Base-by-base conservation (phyloP, 1,140 invertebrate species). In the Penaeus japonicus region DNA sequence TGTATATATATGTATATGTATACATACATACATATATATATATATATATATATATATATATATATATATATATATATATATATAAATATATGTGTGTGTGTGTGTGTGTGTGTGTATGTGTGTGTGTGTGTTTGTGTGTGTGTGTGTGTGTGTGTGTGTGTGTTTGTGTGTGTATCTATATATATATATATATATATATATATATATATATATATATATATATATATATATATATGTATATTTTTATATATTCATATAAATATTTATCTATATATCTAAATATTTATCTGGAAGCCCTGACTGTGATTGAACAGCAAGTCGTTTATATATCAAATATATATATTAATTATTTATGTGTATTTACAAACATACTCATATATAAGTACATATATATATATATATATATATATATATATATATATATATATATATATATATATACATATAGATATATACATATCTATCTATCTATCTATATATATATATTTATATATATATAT, bases 401-500 rank as follows among this genome's bases (percentile, higher is more conserved):
- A n/a, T n/a, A n/a, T n/a, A n/a, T n/a, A n/a, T n/a, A n/a, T n/a
- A n/a, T n/a, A n/a, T n/a, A n/a, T n/a, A n/a, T n/a, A n/a, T n/a
- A n/a, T n/a, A n/a, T n/a, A n/a, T n/a, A n/a, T n/a, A n/a, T n/a
- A n/a, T n/a, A 65, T 65, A 65, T 65, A 17, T 65, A 65, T 65
- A 65, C 17, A 65, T 65, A 65, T 15, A 65, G 22, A 4, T 3
- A 65, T 65, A 65, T 15, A 65, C 27, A 65, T 15, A 65, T 65
- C 22, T 15, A 65, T 4, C 22, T 15, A 65, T 65, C 22, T 15
- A 65, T 17, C 22, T 4, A 65, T 65, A 65, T 4, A 65, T 65
- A 65, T 65, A 65, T 65, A 65, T 65, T n/a, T 65, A 65, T 65
- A 65, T 65, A n/a, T 70, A 70, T 70, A 70, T 70, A 65, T 65